phyloP scores from a whole-genome alignment of 2,113 vertebrate species.

The Crypturellus undulatus region DNA sequence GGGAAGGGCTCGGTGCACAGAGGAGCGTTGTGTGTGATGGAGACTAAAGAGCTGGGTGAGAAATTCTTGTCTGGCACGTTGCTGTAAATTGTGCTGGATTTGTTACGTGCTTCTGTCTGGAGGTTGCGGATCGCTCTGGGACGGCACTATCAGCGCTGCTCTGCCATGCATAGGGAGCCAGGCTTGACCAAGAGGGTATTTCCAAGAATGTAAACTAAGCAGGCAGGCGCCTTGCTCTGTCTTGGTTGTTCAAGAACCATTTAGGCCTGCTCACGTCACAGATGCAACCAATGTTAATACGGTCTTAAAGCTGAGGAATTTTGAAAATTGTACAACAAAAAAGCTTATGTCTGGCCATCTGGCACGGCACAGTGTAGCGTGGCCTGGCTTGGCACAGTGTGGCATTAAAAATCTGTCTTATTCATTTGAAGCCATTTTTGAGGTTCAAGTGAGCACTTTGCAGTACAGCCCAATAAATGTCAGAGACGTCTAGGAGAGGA shows the following conservation, averaged over 20 bases:
- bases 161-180: background rate
- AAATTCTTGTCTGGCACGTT: background rate
- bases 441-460: background rate
- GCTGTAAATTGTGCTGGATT: background rate
- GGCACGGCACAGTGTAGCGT: background rate
- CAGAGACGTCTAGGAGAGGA: background rate
- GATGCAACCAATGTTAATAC: background rate
- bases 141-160: fast-evolving
- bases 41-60: background rate
- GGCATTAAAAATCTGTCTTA: background rate
- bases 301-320: background rate
- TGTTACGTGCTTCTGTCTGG: background rate
- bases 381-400: background rate
- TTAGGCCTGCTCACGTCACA: background rate
- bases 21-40: background rate
- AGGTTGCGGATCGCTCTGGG: background rate
- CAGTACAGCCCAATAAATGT: background rate
- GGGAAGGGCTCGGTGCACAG: background rate
- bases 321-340: background rate
- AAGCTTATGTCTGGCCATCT: background rate
- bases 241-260: background rate
- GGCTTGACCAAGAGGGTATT: background rate
- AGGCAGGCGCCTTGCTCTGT: background rate
- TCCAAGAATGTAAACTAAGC: background rate
- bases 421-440: background rate